These are phyloP conservation scores for Tachysurus vachellii DNA, from an alignment of 2,113 vertebrate genomes.

Conservation along the genomic window DNA sequence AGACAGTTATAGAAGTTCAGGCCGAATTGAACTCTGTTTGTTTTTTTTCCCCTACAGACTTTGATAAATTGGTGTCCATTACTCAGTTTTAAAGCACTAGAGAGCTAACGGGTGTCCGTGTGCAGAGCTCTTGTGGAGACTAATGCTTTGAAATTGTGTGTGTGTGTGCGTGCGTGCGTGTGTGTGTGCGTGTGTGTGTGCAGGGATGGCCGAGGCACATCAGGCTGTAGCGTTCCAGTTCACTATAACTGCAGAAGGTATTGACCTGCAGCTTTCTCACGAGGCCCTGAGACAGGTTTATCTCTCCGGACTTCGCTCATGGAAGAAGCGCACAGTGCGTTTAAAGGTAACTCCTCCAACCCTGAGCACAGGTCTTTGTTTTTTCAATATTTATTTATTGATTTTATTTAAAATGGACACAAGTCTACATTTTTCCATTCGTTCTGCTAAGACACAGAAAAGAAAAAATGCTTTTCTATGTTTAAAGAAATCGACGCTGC, in stretches of 20 bases:
- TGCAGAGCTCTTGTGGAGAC: not conserved
- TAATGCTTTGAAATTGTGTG: not conserved
- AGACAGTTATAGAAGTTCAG: not conserved
- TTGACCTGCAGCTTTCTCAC: constrained; percentile 76
- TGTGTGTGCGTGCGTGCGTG: not conserved
- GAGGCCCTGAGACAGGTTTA: constrained; percentile 82
- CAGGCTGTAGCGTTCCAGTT: constrained; percentile 87
- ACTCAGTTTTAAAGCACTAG: not conserved
- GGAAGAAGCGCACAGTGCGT: constrained; percentile 81
- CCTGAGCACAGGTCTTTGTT: not conserved
- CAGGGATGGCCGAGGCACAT: constrained; percentile 85
- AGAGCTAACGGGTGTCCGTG: not conserved
- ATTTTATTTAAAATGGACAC: too few relatives aligned
- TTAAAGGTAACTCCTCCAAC: constrained; percentile 72
- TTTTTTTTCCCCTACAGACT: not conserved
- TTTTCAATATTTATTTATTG: too few relatives aligned
- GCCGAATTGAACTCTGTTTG: not conserved
- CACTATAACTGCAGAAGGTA: constrained; percentile 77
- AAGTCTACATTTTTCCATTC: not conserved
- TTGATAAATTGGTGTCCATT: not conserved
- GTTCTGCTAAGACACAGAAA: too few relatives aligned
- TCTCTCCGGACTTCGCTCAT: constrained; percentile 83
- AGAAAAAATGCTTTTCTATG: too few relatives aligned
- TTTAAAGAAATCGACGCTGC: not conserved
- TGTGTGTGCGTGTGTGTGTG: not conserved